Evolutionary conservation across 2,888 invertebrate species (phyloP).

Genomic region (Pheosia tremula): DNA sequence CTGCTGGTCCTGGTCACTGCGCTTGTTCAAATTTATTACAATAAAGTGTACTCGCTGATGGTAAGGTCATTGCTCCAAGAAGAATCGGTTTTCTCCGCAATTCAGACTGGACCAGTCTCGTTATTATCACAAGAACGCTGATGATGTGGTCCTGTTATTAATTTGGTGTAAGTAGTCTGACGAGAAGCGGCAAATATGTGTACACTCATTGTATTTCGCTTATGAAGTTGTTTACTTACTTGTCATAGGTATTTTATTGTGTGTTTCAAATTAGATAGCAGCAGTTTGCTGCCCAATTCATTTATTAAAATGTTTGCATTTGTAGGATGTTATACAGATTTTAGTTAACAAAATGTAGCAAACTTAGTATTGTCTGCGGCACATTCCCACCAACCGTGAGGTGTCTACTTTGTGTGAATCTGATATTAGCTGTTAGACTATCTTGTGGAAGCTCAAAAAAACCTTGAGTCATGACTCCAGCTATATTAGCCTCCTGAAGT

Average conservation of each 20-base stretch:
- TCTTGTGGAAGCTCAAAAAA: too few species aligned
- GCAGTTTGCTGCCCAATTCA: too few species aligned
- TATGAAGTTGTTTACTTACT: neutral
- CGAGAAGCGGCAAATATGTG: conserved; percentile 3
- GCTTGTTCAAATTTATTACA: conserved; percentile 13
- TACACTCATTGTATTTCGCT: conserved; percentile 4
- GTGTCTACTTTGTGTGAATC: too few species aligned
- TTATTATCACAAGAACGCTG: neutral
- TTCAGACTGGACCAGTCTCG: conserved; percentile 16
- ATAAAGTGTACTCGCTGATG: conserved; percentile 10
- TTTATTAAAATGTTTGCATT: too few species aligned
- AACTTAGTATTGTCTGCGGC: too few species aligned
- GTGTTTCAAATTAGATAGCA: neutral
- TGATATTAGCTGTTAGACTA: too few species aligned
- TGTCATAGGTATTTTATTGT: neutral
- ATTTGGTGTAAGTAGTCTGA: neutral
- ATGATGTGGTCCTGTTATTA: neutral
- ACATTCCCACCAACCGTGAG: too few species aligned
- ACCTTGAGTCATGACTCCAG: too few species aligned
- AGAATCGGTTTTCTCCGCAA: conserved; percentile 20
- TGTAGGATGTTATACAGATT: too few species aligned
- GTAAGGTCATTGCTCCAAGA: conserved; percentile 28
- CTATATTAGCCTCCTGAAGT: too few species aligned
- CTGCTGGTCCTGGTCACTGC: conserved; percentile 22
- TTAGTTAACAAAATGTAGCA: too few species aligned